phyloP scores from a whole-genome alignment of 2,888 invertebrate species.

The Elaeidobius kamerunicus region DNA sequence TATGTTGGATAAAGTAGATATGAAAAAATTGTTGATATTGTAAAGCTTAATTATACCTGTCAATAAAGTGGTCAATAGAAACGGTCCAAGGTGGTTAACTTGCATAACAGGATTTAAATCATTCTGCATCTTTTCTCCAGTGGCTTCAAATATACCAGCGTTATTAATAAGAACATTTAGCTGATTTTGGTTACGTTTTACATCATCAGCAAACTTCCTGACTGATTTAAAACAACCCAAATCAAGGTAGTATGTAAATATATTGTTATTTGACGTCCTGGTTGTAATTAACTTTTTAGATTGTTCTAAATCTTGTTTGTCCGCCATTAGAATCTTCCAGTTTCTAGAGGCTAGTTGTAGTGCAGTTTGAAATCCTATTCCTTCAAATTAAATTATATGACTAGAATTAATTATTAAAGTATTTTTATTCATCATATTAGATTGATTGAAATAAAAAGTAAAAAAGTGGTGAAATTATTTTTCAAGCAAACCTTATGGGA shows the following conservation, averaged over 20 bases:
- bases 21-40: too few species aligned
- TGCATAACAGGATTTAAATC: slow-evolving; percentile 30
- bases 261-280: slow-evolving; percentile 40
- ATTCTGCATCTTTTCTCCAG: slow-evolving; percentile 46
- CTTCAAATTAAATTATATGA: too few species aligned
- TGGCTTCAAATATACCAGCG: slow-evolving; percentile 36
- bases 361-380: slow-evolving; percentile 48
- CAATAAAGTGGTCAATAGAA: slow-evolving; percentile 33
- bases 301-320: slow-evolving; percentile 41
- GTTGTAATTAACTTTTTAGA: slow-evolving; percentile 36
- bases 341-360: slow-evolving; percentile 48
- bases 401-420: too few species aligned
- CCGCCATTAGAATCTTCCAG: slow-evolving; percentile 53
- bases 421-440: too few species aligned
- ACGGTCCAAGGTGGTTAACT: slow-evolving; percentile 34
- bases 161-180: slow-evolving; percentile 62
- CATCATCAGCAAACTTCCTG: slow-evolving; percentile 30
- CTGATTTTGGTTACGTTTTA: slow-evolving; percentile 26
- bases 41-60: slow-evolving; percentile 26
- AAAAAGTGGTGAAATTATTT: neutral
- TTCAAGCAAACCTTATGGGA: too few species aligned
- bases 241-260: slow-evolving; percentile 49
- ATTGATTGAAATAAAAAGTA: neutral
- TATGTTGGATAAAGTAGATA: too few species aligned
- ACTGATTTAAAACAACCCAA: slow-evolving; percentile 39